Evolutionary conservation across 2,113 vertebrate genomes (phyloP), one percentile per base, ranked within the genome.

Genomic region (Sapayoa aenigma): DNA sequence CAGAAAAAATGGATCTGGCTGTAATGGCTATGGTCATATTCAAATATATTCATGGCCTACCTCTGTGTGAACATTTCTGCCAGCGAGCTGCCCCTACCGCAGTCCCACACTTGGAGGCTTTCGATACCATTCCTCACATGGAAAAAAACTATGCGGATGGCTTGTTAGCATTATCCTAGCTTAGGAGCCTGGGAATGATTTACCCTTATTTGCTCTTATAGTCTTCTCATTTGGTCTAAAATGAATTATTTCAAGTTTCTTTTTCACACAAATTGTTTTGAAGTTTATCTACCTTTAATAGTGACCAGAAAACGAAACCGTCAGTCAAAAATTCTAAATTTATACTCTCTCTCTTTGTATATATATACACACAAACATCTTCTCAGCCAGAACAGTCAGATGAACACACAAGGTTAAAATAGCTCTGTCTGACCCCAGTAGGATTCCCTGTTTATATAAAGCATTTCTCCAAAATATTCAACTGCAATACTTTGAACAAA

Each of bases 391-490:
- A 92, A 92, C 50, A 81, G 63, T 74, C 39, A 92, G 72, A 94
- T 50, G 50, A 90, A 93, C 16, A 80, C 33, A 71, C 16, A 15
- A 94, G 72, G 92, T 92, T 88, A 86, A 95, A 96, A 94, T 55
- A 95, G 79, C 86, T 86, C 74, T 42, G 25, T 47, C 83, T 94
- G 92, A 90, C 96, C 90, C 76, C 59, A 33, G 59, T 37, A 93
- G 89, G 55, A 96, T 80, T 92, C 95, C 75, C 76, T 86, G 79
- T 63, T 94, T 95, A 84, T 31, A 89, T 42, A 92, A 95, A 77
- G 46, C 19, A 5, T 90, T 81, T 90, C 76, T 90, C 17, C 5
- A 12, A 95, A 89, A 80, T 55, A 59, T 71, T 81, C 55, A 46
- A 30, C 63, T 55, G 31, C 18, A 85, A 42, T 58, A 62, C 59